Conservation (phyloP, 2,888 invertebrate genomes). For the Amiota minor region DNA sequence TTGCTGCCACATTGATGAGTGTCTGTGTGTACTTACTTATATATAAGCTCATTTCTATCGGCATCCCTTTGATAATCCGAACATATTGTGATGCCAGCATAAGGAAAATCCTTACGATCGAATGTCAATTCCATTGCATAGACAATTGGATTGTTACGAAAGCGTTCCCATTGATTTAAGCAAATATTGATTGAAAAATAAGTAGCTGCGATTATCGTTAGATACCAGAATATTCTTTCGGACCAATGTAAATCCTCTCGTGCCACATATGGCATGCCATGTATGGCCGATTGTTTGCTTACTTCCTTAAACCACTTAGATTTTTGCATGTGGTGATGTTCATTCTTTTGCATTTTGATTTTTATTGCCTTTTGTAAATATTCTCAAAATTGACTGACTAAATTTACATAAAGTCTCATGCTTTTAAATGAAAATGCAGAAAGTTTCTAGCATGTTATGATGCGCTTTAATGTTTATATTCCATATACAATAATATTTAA, state of each 20-base stretch:
- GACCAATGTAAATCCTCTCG: constrained; percentile 62
- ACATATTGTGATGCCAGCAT: constrained; percentile 75
- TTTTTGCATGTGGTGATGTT: neutral
- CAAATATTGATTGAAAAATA: constrained; percentile 61
- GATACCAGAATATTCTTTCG: constrained; percentile 66
- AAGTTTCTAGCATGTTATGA: constrained; percentile 27
- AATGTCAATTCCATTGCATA: constrained; percentile 75
- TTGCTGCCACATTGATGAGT: neutral
- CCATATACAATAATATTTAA: neutral
- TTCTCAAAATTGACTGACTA: constrained; percentile 4
- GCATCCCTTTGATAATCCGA: constrained; percentile 69
- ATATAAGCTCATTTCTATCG: constrained; percentile 61
- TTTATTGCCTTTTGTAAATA: constrained; percentile 9
- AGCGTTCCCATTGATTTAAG: constrained; percentile 71
- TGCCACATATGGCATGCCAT: constrained; percentile 67
- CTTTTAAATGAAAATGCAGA: constrained; percentile 26
- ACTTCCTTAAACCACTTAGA: constrained; percentile 46
- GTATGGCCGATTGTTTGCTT: constrained; percentile 63
- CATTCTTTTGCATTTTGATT: constrained; percentile 1
- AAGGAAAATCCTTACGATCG: constrained; percentile 74
- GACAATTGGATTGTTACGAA: constrained; percentile 75
- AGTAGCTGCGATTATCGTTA: constrained; percentile 53
- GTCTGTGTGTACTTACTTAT: constrained; percentile 52
- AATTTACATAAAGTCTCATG: constrained; percentile 18
- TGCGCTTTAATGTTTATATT: constrained; percentile 25